Base-by-base conservation (phyloP, 2,888 invertebrate species). In the Heliconius sara region DNA sequence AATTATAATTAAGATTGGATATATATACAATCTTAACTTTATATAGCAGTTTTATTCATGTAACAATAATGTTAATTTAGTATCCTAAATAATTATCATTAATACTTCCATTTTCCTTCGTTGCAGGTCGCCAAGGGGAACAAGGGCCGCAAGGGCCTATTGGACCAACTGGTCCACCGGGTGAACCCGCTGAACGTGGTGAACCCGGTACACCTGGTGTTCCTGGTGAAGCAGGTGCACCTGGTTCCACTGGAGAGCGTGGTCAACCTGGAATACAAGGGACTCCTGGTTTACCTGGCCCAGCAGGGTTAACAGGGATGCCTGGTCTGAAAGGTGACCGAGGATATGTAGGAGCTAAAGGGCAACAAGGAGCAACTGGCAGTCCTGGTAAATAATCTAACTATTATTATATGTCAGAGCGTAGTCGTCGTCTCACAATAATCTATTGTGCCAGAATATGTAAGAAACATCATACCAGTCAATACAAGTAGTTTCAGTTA, bases 111-210 rank as follows among this genome's bases (percentile, higher is more conserved):
- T 16, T 25, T 66, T 43, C 5, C 6, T 43, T 39, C 39, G 47
- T 67, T 43, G 39, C 85, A 95, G 97, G 97, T 76, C 95, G 96
- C 80, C 96, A 96, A 89, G 98, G 98, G 82, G 97, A 97, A 87
- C 96, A 97, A 88, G 98, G 98, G 0, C 96, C 96, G 0, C 97
- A 97, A 88, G 98, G 98, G n/a, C 96, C 96, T 25, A 91, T 97
- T 34, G 98, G 98, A 6, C 96, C 97, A 0, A 94, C 96, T 0
- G 98, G 98, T 3, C 97, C 97, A 2, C 97, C 97, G 0, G 98
- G 98, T 25, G 98, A 98, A 90, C 96, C 97, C 71, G 98, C 97
- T 0, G 97, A 98, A 89, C 94, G 97, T 86, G 98, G 98, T 30
- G 97, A 97, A 86, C 95, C 97, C 0, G 98, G 98, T 5, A 92